Base-by-base conservation (phyloP, 1,140 invertebrate genomes). In the Lordiphosa collinella region DNA sequence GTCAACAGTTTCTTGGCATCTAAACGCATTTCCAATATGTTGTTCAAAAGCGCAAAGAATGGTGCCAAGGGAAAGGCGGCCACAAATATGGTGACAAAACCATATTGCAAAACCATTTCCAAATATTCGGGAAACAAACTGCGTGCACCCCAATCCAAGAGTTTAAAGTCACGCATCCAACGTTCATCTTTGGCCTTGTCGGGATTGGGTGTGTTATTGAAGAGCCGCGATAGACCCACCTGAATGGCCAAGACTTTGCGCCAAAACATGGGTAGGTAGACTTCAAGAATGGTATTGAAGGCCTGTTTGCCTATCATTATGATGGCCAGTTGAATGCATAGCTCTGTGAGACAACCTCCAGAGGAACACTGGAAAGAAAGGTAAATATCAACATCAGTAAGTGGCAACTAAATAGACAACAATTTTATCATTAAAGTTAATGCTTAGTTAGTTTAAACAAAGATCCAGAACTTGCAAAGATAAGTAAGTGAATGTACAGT, bases 301-400 rank as follows among this genome's bases (percentile, higher is more conserved):
- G 96, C 92, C 90, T 98, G 97, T 90, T 98, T 98, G 22, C 97
- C 97, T 29, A 98, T 92, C 97, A 98, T 98, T 66, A 99, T 97
- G 70, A 98, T 98, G 4, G 94, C 94, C 54, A 98, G 88, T 88
- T 98, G 97, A 62, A 98, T 97, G 59, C 95, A 97, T 2, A 98
- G 90, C 89, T 98, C 97, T 53, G 96, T 93, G 0, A 98, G 90
- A 87, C 97, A 98, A 2, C 97, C 97, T 4, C 96, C 96, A 1
- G 96, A 96, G 5, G 93, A 92, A 73, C 94, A 95, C 92, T 93
- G 14, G 5, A 57, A 58, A 4, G 36, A 29, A 6, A 10, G 9
- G 4, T 14, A 12, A 31, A 4, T n/a, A n/a, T 8, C 44, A 22
- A 0, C 7, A 29, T 8, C 25, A 29, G 16, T 18, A 18, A 18